phyloP scores from a whole-genome alignment of 2,888 invertebrate genomes.

The Choreutis nemorana region DNA sequence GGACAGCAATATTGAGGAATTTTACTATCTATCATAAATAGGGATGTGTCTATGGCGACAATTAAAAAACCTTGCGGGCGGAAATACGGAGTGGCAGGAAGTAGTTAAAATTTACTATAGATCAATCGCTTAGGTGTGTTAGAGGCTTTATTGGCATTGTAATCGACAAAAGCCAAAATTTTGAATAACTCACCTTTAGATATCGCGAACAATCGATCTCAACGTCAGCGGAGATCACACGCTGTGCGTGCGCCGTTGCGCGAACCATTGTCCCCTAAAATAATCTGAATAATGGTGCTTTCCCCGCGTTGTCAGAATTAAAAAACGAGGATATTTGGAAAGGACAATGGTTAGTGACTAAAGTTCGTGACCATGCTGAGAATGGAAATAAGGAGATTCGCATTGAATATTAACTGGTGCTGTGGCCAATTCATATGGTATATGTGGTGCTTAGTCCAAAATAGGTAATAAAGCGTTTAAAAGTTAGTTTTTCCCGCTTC shows the following conservation, averaged over 20 bases:
- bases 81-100: constrained; percentile 42
- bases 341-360: constrained; percentile 37
- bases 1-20: no score
- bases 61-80: constrained; percentile 17
- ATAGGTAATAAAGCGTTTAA: no score
- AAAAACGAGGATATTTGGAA: constrained; percentile 52
- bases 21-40: no score
- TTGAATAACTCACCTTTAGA: constrained; percentile 46
- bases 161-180: constrained; percentile 42
- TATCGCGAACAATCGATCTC: constrained; percentile 53
- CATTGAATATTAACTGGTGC: no score
- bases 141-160: constrained; percentile 42
- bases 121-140: constrained; percentile 43
- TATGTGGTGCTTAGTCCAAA: no score
- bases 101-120: constrained; percentile 33
- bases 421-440: no score
- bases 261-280: constrained; percentile 46
- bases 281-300: constrained; percentile 52
- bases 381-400: constrained; percentile 13
- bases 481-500: constrained; percentile 30
- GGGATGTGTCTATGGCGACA: no score
- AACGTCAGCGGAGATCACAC: constrained; percentile 45
- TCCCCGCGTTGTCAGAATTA: constrained; percentile 45
- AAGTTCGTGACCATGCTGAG: constrained; percentile 25
- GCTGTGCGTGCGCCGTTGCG: constrained; percentile 53